Conservation (phyloP, 2,888 invertebrate species). For the Pelosia muscerda region DNA sequence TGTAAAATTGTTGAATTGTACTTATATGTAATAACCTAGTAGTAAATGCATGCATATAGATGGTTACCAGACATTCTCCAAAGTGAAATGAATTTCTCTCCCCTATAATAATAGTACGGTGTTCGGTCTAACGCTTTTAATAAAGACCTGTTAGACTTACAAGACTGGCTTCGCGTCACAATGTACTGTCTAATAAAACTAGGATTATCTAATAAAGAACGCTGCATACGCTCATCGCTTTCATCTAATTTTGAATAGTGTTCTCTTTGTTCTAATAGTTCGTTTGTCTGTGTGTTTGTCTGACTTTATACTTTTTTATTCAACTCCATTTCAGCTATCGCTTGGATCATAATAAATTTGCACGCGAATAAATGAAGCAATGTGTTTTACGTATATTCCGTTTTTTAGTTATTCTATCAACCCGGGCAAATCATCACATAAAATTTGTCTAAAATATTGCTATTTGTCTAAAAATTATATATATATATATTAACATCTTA, state of each 20-base stretch:
- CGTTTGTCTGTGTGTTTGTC: too few species aligned
- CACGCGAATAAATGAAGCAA: too few species aligned
- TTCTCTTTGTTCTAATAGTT: background rate
- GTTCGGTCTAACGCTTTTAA: conserved; percentile 18
- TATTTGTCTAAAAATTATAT: too few species aligned
- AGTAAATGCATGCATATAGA: background rate
- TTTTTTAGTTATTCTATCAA: too few species aligned
- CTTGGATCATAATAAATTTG: too few species aligned
- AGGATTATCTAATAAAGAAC: conserved; percentile 1
- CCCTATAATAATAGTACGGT: conserved; percentile 9
- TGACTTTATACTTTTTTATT: background rate
- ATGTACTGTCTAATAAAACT: conserved; percentile 5
- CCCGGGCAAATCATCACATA: too few species aligned
- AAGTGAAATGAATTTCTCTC: background rate
- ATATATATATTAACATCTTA: too few species aligned
- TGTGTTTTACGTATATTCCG: too few species aligned
- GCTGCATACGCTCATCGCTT: background rate
- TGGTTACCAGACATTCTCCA: background rate
- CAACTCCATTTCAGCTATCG: too few species aligned
- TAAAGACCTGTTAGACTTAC: conserved; percentile 5
- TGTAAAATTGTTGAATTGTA: too few species aligned
- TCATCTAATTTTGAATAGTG: background rate
- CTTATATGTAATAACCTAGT: too few species aligned
- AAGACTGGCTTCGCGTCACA: conserved; percentile 1
- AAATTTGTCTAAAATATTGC: too few species aligned